Evolutionary conservation across 2,888 invertebrate species (phyloP), one percentile per base, ranked within the genome.

Genomic region (Nymphalis c-album): DNA sequence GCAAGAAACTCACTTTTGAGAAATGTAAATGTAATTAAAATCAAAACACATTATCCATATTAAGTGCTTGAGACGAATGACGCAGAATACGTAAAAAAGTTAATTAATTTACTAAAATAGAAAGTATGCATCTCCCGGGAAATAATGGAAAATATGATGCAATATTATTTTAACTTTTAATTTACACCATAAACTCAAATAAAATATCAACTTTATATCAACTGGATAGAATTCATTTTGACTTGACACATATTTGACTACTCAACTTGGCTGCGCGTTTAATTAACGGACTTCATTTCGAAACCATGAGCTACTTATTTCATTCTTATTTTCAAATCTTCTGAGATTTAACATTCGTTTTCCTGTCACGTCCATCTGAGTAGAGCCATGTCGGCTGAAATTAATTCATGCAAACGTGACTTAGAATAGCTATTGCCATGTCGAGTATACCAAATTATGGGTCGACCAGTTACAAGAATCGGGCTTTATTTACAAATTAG

Each of bases 381-480:
- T 67, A 69, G 65, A 53, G 63, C 65, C 63, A 63, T 62, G 74
- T 69, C 67, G 68, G 67, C 71, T 69, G 64, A 75, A 75, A 75
- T 75, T 75, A 75, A 74, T 74, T 75, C 67, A 75, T 73, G 71
- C 71, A 71, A 73, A 73, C 63, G 71, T 69, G 64, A 60, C 67
- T 76, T 75, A 74, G 77, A 82, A 81, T 81, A 79, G 82, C 4
- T 40, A 40, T 40, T 4, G 40, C 40, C 13, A 40, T 40, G 10
- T 40, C 13, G 4, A 40, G 13, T 40, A 40, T 17, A 48, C n/a
- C 7, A 48, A 18, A n/a, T 8, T 48, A n/a, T n/a, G 17, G 5
- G 17, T n/a, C 16, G 2, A 48, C 18, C 48, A 48, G 8, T n/a
- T n/a, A 18, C 6, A 48, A 48, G 7, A 17, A 48, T 31, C 1